phyloP scores from a whole-genome alignment of 1,140 invertebrate genomes.

The Polypedilum vanderplanki region DNA sequence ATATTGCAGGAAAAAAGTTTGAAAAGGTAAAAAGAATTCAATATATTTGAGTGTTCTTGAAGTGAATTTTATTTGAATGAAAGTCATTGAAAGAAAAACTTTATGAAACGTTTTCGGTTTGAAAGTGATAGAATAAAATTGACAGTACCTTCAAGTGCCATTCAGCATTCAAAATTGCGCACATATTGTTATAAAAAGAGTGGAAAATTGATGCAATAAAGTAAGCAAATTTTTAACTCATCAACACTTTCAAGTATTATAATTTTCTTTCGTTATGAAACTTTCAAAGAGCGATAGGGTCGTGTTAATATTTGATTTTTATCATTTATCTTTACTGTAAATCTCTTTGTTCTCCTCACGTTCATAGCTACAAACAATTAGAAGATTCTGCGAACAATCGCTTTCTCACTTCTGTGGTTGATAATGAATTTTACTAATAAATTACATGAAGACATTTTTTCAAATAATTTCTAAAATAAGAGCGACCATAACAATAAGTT shows the following conservation, averaged over 20 bases:
- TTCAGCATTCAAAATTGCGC: neutral
- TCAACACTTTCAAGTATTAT: neutral
- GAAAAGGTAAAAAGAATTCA: neutral
- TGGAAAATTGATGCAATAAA: constrained; percentile 7
- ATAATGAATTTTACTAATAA: no score
- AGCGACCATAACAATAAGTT: no score
- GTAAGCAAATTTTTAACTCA: neutral
- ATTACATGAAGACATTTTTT: no score
- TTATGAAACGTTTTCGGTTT: neutral
- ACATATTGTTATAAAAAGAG: neutral
- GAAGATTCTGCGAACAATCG: no score
- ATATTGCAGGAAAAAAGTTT: neutral
- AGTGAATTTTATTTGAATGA: neutral
- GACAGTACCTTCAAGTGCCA: neutral
- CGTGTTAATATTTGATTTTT: no score
- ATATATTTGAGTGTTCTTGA: constrained; percentile 11
- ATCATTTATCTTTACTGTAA: no score
- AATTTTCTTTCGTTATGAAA: neutral
- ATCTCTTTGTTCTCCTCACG: no score
- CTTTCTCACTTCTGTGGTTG: no score
- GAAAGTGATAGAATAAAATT: neutral
- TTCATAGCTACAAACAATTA: no score
- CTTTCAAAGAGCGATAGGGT: no score
- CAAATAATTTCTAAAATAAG: no score
- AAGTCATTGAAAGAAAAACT: neutral